Evolutionary conservation across 2,888 invertebrate species (phyloP).

Genomic region (Leptinotarsa tumamoca): DNA sequence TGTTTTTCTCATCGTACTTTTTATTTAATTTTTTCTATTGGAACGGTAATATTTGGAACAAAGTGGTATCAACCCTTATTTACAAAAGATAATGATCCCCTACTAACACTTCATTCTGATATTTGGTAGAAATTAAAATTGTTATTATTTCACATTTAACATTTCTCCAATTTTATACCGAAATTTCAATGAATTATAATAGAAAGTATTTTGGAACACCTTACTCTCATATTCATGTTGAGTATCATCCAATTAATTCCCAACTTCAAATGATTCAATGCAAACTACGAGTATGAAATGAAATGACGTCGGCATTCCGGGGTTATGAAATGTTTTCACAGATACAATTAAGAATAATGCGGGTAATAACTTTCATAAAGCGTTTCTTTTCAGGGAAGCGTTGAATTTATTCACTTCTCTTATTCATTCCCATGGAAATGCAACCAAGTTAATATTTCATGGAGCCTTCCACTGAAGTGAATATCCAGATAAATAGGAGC

Average conservation of each 20-base stretch:
- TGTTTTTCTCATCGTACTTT: too few species aligned
- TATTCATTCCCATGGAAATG: constrained; percentile 29
- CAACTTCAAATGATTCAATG: constrained; percentile 9
- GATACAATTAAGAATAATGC: constrained; percentile 26
- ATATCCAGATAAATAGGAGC: constrained; percentile 16
- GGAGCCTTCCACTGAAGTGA: not conserved
- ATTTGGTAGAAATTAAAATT: too few species aligned
- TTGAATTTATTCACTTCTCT: constrained; percentile 32
- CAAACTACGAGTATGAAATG: constrained; percentile 7
- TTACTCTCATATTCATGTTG: not conserved
- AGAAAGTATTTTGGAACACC: too few species aligned
- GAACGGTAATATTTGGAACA: too few species aligned
- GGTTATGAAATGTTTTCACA: constrained; percentile 21
- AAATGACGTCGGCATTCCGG: constrained; percentile 8
- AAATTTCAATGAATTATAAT: too few species aligned
- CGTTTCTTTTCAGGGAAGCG: constrained; percentile 20
- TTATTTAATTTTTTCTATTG: too few species aligned
- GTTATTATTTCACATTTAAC: too few species aligned
- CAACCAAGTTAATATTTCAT: constrained; percentile 22
- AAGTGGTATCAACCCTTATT: too few species aligned
- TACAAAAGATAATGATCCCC: too few species aligned
- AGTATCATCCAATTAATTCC: not conserved
- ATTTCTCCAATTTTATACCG: too few species aligned
- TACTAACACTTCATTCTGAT: too few species aligned
- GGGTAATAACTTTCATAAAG: constrained; percentile 24